phyloP scores from a whole-genome alignment of 2,797 vertebrate genomes.

The Diceros bicornis region DNA sequence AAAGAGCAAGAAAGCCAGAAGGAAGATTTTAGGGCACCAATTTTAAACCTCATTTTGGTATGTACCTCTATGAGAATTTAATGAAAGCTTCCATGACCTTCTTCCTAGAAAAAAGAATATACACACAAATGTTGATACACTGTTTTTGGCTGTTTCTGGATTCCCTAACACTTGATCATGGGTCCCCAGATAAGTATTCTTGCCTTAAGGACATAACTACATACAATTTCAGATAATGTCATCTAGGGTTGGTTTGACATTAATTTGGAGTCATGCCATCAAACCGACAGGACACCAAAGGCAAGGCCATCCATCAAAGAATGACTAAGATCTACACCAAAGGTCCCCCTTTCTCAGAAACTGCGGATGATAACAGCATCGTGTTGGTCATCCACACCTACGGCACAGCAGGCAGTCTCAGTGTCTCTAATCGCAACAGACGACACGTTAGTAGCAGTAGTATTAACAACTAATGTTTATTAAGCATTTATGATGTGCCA shows the following conservation, averaged over 20 bases:
- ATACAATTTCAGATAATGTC: not conserved
- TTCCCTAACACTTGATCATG: not conserved
- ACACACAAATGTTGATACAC: not conserved
- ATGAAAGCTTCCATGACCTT: not conserved
- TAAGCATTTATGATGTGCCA: not conserved
- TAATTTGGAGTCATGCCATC: constrained; percentile 9
- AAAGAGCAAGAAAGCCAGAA: not conserved
- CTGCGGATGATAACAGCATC: not conserved
- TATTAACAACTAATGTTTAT: not conserved
- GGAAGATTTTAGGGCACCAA: not conserved
- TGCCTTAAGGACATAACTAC: constrained; percentile 16
- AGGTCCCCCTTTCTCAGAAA: constrained; percentile 16
- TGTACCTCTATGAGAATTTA: not conserved
- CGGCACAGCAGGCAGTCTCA: not conserved
- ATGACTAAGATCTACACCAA: constrained; percentile 23
- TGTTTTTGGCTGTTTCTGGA: not conserved
- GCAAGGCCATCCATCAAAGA: constrained; percentile 32
- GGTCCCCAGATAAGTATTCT: not conserved
- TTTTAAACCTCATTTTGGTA: constrained; percentile 19
- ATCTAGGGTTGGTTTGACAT: not conserved
- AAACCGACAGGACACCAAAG: not conserved
- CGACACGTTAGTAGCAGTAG: not conserved
- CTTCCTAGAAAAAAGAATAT: not conserved
- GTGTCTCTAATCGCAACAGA: not conserved
- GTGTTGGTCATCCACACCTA: not conserved